Conservation (phyloP, 2,113 vertebrate genomes). For the Petaurus breviceps region DNA sequence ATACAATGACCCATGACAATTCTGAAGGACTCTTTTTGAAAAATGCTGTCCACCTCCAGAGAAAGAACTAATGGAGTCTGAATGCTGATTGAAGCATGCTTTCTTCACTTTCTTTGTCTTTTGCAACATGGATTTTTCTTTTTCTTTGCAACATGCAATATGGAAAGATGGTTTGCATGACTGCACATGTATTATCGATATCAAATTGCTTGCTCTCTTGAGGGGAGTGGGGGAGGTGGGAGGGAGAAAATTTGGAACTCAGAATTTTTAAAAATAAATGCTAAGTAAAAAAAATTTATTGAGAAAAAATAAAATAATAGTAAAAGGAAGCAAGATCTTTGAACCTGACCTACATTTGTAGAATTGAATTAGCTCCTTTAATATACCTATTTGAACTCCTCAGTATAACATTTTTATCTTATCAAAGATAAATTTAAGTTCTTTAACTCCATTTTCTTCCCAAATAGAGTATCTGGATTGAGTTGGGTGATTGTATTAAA, state of each 20-base stretch:
- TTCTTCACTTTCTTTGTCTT: not conserved
- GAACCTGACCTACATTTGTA: not conserved
- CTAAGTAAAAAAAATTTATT: not conserved
- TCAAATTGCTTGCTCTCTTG: not conserved
- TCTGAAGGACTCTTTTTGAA: not conserved
- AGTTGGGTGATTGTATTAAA: constrained; percentile 88
- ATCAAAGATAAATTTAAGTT: not conserved
- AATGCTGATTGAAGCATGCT: not conserved
- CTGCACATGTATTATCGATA: not conserved
- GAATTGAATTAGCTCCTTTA: not conserved
- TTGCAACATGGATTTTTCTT: not conserved
- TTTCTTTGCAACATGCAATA: not conserved
- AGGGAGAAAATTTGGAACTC: not conserved
- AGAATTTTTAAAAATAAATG: not conserved
- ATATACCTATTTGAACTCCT: not conserved
- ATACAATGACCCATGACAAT: not conserved
- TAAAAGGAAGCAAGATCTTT: not conserved
- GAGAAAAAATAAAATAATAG: not conserved
- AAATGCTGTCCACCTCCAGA: not conserved
- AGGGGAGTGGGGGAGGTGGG: not conserved
- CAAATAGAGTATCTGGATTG: constrained; percentile 81
- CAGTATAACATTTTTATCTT: not conserved
- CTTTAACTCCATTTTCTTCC: not conserved
- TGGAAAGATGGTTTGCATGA: not conserved
- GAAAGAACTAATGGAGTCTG: not conserved